These are phyloP conservation scores for Lepus americanus DNA, from an alignment of 2,113 vertebrate species.

Conservation along the genomic window DNA sequence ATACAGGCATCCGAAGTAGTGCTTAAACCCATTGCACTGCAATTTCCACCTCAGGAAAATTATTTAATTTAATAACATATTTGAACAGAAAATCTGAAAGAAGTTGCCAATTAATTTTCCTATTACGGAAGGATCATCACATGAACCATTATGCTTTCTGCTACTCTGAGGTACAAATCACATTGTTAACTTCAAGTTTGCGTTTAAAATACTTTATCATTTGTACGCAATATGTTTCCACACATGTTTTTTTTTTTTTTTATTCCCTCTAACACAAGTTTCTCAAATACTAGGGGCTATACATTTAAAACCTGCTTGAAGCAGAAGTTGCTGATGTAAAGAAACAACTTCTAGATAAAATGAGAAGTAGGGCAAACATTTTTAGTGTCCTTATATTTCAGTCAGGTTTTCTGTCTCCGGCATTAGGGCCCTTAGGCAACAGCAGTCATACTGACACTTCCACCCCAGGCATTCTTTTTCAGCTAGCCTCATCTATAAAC, in stretches of 20 bases:
- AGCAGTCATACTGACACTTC: neutral
- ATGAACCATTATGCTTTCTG: neutral
- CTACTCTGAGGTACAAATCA: rapidly evolving
- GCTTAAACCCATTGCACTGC: too few relatives aligned
- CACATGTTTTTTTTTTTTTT: neutral
- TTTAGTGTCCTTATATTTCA: too few relatives aligned
- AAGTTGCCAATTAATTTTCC: neutral
- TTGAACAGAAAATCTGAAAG: neutral
- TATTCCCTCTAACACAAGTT: neutral
- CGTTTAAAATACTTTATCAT: neutral
- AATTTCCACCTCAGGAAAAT: neutral
- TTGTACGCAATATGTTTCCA: neutral
- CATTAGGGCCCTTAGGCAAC: neutral
- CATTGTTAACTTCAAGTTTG: neutral
- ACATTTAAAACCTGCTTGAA: neutral
- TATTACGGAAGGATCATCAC: neutral
- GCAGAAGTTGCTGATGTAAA: neutral
- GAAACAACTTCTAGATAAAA: neutral
- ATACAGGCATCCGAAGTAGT: too few relatives aligned
- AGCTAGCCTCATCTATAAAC: neutral
- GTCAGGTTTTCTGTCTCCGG: neutral
- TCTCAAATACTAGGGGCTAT: neutral
- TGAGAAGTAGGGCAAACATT: neutral
- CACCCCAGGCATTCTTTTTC: neutral
- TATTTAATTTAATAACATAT: neutral